phyloP scores from a whole-genome alignment of 2,113 vertebrate species.

The Oostethus manadensis region DNA sequence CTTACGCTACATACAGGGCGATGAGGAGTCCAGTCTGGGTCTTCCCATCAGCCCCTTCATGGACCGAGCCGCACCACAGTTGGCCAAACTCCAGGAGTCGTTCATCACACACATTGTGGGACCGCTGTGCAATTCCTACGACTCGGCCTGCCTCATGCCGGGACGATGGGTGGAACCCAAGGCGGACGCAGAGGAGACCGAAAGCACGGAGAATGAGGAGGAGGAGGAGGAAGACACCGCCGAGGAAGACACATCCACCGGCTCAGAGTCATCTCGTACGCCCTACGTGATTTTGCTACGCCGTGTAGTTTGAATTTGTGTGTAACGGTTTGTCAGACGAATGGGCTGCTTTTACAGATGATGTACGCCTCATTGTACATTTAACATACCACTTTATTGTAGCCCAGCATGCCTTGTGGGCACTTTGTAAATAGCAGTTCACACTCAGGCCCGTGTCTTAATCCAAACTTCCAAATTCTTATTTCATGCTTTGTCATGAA shows the following conservation, averaged over 20 bases:
- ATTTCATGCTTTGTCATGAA: too few relatives aligned
- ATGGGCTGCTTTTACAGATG: too few relatives aligned
- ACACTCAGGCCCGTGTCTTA: too few relatives aligned
- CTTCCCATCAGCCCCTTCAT: slow-evolving; percentile 97
- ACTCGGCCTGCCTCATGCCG: slow-evolving; percentile 89
- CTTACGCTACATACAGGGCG: slow-evolving; percentile 74
- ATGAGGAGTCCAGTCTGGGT: slow-evolving; percentile 90
- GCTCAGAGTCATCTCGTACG: slow-evolving; percentile 76
- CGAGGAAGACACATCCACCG: slow-evolving; percentile 81
- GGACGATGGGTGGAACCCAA: slow-evolving; percentile 85
- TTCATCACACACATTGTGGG: slow-evolving; percentile 99
- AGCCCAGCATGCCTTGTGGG: too few relatives aligned
- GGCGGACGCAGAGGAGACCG: slow-evolving; percentile 74
- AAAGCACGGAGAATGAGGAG: slow-evolving; percentile 70
- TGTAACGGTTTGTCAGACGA: too few relatives aligned
- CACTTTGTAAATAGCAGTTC: too few relatives aligned
- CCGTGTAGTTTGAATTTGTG: neutral
- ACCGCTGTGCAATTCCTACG: slow-evolving; percentile 91
- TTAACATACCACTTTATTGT: too few relatives aligned
- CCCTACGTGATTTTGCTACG: neutral
- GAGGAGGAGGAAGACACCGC: slow-evolving; percentile 60
- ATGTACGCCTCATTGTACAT: too few relatives aligned
- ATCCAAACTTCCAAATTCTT: too few relatives aligned
- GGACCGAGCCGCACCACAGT: slow-evolving; percentile 91
- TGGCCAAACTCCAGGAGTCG: slow-evolving; percentile 96